Evolutionary conservation across 2,113 vertebrate species (phyloP).

Genomic region (Anoura caudifer): DNA sequence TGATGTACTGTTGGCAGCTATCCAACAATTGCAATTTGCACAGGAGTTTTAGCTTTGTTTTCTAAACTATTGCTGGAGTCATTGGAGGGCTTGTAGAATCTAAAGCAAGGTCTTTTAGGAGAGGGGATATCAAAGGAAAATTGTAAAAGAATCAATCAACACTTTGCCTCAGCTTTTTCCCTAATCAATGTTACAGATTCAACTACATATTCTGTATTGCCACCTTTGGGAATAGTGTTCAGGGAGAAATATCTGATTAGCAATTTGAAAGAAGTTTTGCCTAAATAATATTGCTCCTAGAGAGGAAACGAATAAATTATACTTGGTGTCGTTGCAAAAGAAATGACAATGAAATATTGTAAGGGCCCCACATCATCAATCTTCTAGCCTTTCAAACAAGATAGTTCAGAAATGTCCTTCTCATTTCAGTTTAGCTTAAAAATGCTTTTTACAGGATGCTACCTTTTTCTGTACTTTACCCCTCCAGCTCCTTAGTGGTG

Average conservation of each 20-base stretch:
- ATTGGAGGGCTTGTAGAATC: neutral
- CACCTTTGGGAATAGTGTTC: neutral
- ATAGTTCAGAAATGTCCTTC: conserved; percentile 22
- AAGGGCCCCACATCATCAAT: neutral
- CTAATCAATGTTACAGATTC: neutral
- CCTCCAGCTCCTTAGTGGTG: neutral
- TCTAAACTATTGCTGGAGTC: neutral
- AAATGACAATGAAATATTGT: conserved; percentile 45
- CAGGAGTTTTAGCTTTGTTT: neutral
- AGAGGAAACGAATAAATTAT: conserved; percentile 27
- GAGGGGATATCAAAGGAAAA: neutral
- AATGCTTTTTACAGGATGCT: neutral
- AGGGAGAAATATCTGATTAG: neutral
- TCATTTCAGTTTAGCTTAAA: conserved; percentile 29
- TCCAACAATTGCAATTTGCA: neutral
- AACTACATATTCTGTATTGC: neutral
- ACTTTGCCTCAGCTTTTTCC: neutral
- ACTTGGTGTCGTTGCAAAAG: neutral
- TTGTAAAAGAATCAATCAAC: neutral
- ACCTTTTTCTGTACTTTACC: neutral
- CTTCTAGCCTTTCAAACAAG: conserved; percentile 22
- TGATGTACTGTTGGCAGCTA: neutral
- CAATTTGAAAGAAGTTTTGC: neutral
- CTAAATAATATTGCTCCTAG: conserved; percentile 1
- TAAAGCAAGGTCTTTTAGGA: neutral